Percentiles rank a stretch among this genome's conserved stretches.
Evolutionary conservation across 2,113 vertebrate genomes (phyloP).

Genomic region (Vidua chalybeata): DNA sequence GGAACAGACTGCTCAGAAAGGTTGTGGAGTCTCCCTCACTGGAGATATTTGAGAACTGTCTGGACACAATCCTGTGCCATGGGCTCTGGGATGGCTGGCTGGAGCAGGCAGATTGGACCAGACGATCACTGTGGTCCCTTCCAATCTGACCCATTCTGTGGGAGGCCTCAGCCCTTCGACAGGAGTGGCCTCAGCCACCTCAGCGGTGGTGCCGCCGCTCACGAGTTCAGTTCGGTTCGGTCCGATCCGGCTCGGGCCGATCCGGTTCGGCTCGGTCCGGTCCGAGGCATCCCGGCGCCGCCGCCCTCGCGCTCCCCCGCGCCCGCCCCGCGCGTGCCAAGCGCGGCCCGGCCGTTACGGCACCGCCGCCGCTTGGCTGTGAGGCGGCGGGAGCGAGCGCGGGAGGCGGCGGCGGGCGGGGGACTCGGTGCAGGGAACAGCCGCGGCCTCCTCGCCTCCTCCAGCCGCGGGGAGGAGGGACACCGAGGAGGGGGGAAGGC

Average conservation of each 20-base stretch:
- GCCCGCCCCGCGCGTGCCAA: background rate
- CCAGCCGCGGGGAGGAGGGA: background rate
- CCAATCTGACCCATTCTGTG: background rate
- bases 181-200: background rate
- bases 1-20: background rate
- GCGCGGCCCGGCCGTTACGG: background rate
- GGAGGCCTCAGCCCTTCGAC: background rate
- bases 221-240: too few species aligned
- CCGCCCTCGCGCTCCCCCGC: background rate
- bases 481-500: background rate
- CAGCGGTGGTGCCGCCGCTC: background rate
- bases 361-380: background rate
- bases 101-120: background rate
- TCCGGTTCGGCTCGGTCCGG: background rate
- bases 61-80: background rate
- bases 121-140: background rate
- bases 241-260: accelerated
- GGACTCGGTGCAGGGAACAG: background rate
- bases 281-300: background rate
- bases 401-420: background rate
- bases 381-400: background rate
- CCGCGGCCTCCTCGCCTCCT: background rate
- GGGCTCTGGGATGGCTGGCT: too few species aligned
- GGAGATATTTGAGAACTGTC: background rate
- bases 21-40: background rate